These are phyloP conservation scores for Temnothorax rugatulus DNA, from an alignment of 2,888 invertebrate species.

Conservation along the genomic window DNA sequence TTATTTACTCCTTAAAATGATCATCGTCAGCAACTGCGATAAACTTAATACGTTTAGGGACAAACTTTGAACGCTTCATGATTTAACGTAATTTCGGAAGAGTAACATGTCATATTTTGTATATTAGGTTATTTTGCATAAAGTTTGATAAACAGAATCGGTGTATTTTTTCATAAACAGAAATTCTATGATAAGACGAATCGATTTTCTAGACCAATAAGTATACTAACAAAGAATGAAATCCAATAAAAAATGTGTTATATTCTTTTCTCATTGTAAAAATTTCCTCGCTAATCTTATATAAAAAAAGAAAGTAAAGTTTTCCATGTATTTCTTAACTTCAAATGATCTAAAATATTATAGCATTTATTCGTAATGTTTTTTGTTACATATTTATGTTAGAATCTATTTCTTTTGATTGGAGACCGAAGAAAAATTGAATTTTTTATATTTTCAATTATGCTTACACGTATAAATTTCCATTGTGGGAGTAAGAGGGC, in stretches of 20 bases:
- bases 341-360: neutral
- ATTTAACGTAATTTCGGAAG: neutral
- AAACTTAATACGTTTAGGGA: neutral
- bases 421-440: neutral
- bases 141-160: neutral
- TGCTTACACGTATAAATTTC: slow-evolving; percentile 3
- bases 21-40: neutral
- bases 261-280: neutral
- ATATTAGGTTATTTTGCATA: neutral
- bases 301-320: neutral
- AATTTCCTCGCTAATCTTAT: neutral
- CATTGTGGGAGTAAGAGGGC: slow-evolving; percentile 3
- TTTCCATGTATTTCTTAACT: neutral
- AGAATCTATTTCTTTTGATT: neutral
- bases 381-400: neutral
- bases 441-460: neutral
- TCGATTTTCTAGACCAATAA: neutral
- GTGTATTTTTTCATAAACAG: neutral
- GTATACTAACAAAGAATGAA: neutral
- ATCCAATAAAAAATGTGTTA: neutral
- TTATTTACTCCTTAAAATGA: slow-evolving; percentile 20
- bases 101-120: neutral
- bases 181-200: neutral
- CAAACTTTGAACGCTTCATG: neutral
- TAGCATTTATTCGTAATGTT: neutral